Conservation (phyloP, 2,113 vertebrate species). For the Centropus unirufus region DNA sequence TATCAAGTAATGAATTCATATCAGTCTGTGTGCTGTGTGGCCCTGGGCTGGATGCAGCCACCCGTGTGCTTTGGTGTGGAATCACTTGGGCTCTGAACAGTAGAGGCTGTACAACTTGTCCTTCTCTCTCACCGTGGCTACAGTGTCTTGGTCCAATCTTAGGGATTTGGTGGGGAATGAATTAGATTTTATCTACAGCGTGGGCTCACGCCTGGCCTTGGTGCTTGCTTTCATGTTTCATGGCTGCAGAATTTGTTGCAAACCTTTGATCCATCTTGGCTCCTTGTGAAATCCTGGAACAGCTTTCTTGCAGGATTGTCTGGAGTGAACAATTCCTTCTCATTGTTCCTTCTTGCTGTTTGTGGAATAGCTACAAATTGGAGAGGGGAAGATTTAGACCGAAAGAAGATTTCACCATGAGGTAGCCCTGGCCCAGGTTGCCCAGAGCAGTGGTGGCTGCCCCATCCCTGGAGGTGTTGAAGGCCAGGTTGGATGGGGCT, state of each 20-base stretch:
- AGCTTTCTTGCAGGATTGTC: background rate
- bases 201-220: background rate
- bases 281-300: background rate
- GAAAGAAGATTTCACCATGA: too few species aligned
- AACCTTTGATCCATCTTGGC: background rate
- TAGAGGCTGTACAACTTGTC: fast-evolving
- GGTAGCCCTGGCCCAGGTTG: too few species aligned
- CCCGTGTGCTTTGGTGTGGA: background rate
- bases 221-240: background rate
- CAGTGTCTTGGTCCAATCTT: background rate
- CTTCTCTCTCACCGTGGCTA: background rate
- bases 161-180: background rate
- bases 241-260: background rate
- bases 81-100: background rate
- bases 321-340: background rate
- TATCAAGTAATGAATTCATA: background rate
- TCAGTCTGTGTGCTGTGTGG: too few species aligned
- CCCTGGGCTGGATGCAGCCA: background rate
- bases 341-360: background rate
- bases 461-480: too few species aligned
- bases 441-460: too few species aligned
- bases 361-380: background rate
- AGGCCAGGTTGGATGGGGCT: too few species aligned
- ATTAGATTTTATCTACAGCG: background rate
- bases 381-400: too few species aligned